Evolutionary conservation across 2,113 vertebrate species (phyloP), one percentile per base, ranked within the genome.

Genomic region (Triplophysa rosa): DNA sequence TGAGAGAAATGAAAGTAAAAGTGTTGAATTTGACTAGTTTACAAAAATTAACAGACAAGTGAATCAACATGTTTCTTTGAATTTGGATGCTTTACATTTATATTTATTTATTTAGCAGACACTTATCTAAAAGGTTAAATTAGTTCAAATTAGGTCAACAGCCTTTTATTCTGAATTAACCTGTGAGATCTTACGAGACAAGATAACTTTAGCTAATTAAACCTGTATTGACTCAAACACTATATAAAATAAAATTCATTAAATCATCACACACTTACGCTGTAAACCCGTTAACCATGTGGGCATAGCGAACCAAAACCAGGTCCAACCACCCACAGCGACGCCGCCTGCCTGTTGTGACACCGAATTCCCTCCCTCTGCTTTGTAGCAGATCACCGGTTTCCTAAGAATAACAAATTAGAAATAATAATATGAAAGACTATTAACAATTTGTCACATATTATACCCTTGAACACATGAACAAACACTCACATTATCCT

Each of bases 321-420:
- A 94, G 84, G 78, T 95, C 94, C 84, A 95, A 87, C 94, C 94
- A 95, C 21, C 94, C 94, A 79, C 97, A 99, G 70, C 97, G 94
- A 87, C 97, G 91, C 87, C 89, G 94, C 26, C 97, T 94, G 80
- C 93, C 94, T 0, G 94, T 95, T 1, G 94, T 95, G 76, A 95
- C 94, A 0, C 94, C 94, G 0, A 94, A 73, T 84, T 95, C 94
- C 23, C 88, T 88, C 10, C 94, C 94, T 70, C 87, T 89, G 5
- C 85, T 85, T 84, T 95, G 94, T 37, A 95, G 84, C 73, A 91
- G 80, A 0, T 84, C 74, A 1, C 93, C 94, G 14, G 80, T 92
- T 47, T 95, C 94, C 95, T 94, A 52, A 0, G 6, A 66, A 54
- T 4, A 52, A 49, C 13, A 4, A 67, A 82, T 33, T 33, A 64